Conservation (phyloP, 2,797 vertebrate genomes). For the Hephaestus fuliginosus region DNA sequence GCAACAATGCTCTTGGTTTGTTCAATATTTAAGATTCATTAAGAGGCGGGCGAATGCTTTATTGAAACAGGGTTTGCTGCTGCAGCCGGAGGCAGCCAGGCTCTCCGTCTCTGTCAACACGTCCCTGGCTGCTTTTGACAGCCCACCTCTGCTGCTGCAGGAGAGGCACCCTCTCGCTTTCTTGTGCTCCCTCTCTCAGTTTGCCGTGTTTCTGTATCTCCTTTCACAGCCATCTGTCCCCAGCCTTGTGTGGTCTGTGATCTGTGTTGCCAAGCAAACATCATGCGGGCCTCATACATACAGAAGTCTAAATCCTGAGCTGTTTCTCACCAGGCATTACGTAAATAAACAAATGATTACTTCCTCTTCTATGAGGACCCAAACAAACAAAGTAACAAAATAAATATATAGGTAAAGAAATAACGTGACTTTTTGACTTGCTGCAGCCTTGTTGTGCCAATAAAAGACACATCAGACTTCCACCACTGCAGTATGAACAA, state of each 20-base stretch:
- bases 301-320: constrained; percentile 26
- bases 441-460: no score
- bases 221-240: constrained; percentile 63
- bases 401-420: no score
- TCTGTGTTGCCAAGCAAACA: constrained; percentile 58
- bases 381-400: no score
- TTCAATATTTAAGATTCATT: constrained; percentile 72
- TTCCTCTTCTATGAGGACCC: no score
- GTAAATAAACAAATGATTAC: no score
- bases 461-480: no score
- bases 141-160: constrained; percentile 36
- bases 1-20: constrained; percentile 28
- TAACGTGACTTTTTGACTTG: no score
- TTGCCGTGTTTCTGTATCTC: constrained; percentile 51
- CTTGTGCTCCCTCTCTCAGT: constrained; percentile 5
- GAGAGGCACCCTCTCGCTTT: constrained; percentile 36
- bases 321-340: neutral
- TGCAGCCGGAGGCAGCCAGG: constrained; percentile 33
- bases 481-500: no score
- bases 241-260: constrained; percentile 38
- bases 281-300: constrained; percentile 3
- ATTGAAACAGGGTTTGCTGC: constrained; percentile 46
- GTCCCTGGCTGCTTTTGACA: constrained; percentile 23
- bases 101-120: constrained; percentile 47
- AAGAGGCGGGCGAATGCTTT: constrained; percentile 25